Evolutionary conservation across 2,888 invertebrate species (phyloP), one percentile per base, ranked within the genome.

Genomic region (Autographa pulchrina): DNA sequence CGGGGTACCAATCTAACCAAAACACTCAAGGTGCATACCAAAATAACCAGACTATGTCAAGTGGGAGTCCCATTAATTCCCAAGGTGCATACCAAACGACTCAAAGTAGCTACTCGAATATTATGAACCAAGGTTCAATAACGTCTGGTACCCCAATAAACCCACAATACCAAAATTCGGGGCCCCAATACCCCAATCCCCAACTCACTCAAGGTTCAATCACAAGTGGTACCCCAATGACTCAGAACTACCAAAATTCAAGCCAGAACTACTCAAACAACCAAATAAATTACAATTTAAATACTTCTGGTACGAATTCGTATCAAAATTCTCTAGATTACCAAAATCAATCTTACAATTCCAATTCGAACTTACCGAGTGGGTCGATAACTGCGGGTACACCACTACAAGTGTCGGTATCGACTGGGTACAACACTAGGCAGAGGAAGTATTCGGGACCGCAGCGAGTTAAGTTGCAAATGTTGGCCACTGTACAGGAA

Each of bases 401-500:
- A 0, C 88, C 89, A 0, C 65, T 86, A 18, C 85, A 82, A 56
- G 77, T 77, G 59, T 77, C 86, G 81, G 85, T 69, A 6, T 13
- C 70, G 18, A 72, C 70, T n/a, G 78, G 75, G 69, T 92, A 92
- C 84, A 88, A 85, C 69, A 79, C 86, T 25, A 88, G 93, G 18
- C 95, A 94, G 71, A 93, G 96, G 78, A 97, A 97, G 85, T 96
- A 96, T 81, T 96, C 96, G n/a, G 97, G 94, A 81, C 97, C 95
- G 66, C 96, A 92, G 85, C 92, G 96, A 5, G 91, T 93, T 67
- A 96, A 96, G 75, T 86, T 94, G 56, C 96, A 94, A 86, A 93
- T 92, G 83, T 83, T 96, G 82, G 95, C 98, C 61, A 98, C 98
- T 67, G 98, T 98, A 48, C 97, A 97, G 91, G 98, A 98, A 96